Percentiles rank a stretch among this genome's conserved stretches.
phyloP scores from a whole-genome alignment of 2,113 vertebrate genomes.

The Fulmarus glacialis region DNA sequence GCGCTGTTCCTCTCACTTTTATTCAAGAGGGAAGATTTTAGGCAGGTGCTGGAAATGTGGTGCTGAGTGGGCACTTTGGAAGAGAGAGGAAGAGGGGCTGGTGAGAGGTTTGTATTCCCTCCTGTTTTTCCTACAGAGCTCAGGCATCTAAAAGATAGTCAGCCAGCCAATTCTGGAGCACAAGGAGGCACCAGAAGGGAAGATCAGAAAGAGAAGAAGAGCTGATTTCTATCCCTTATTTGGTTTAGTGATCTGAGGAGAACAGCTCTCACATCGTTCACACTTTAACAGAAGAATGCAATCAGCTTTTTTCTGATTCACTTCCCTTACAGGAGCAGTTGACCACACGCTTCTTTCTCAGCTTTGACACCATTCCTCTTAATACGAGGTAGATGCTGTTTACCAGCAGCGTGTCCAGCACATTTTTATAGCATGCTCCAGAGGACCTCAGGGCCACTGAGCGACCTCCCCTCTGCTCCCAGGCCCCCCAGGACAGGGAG shows the following conservation, averaged over 20 bases:
- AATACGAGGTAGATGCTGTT: neutral
- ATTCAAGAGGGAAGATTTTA: neutral
- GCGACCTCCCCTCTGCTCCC: neutral
- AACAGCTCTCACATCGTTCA: neutral
- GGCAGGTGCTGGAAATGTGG: neutral
- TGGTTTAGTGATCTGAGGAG: constrained; percentile 6
- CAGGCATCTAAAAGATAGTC: neutral
- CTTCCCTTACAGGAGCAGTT: neutral
- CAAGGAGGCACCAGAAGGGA: constrained; percentile 1
- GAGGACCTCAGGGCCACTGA: neutral
- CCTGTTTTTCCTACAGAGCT: neutral
- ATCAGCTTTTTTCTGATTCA: neutral
- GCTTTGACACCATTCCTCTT: neutral
- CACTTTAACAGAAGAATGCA: constrained; percentile 7
- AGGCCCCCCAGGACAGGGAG: neutral
- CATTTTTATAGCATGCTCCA: neutral
- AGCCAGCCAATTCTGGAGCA: neutral
- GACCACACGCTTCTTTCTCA: neutral
- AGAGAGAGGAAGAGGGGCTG: neutral
- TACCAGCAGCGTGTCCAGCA: neutral
- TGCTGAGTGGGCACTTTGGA: neutral
- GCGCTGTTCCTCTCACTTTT: neutral
- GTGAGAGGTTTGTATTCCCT: neutral
- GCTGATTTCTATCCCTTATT: constrained; percentile 31
- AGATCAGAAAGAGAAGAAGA: neutral